These are phyloP conservation scores for Hypothenemus hampei DNA, from an alignment of 1,140 invertebrate species.

Conservation along the genomic window DNA sequence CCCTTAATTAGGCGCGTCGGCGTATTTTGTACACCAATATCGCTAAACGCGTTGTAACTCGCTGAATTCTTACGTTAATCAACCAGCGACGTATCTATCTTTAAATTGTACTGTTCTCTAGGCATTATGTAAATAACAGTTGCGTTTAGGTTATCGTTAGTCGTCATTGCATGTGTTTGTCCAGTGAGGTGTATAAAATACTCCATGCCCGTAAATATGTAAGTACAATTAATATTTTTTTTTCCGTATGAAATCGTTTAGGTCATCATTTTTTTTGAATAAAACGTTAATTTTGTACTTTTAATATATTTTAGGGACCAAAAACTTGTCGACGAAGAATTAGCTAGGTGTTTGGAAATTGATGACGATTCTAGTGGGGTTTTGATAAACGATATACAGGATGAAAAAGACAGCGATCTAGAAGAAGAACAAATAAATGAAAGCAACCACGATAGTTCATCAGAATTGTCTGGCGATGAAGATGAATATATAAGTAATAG, in stretches of 20 bases:
- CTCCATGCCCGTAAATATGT: background rate
- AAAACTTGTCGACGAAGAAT: background rate
- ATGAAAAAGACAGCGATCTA: background rate
- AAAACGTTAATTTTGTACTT: background rate
- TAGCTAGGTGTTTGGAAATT: background rate
- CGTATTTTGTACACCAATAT: background rate
- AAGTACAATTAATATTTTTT: background rate
- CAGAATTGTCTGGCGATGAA: background rate
- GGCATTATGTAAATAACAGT: background rate
- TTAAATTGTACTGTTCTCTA: background rate
- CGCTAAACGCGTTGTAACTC: background rate
- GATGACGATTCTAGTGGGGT: background rate
- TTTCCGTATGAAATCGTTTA: background rate
- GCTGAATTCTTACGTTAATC: no score
- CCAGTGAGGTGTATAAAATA: background rate
- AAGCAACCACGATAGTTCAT: background rate
- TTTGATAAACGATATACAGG: background rate
- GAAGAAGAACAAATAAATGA: background rate
- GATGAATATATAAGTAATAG: background rate
- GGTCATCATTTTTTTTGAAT: background rate
- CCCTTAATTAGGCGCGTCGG: background rate
- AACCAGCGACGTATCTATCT: background rate
- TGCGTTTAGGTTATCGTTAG: background rate
- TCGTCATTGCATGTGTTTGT: background rate
- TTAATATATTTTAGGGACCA: background rate